phyloP scores from a whole-genome alignment of 92 coral and sea anemone genomes.

The Zoanthus sansibaricus region DNA sequence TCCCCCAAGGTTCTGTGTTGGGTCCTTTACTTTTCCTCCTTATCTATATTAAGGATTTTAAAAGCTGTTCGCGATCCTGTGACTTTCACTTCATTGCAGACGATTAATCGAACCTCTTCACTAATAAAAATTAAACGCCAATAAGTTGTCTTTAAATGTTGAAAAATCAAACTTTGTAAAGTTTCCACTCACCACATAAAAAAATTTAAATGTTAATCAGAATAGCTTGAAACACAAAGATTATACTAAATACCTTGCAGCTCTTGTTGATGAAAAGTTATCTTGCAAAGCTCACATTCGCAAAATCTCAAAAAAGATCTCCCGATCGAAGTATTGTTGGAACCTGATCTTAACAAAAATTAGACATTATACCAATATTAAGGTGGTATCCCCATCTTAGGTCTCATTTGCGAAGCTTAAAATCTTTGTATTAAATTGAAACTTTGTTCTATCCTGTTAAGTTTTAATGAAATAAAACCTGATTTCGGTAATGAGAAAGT shows the following conservation, averaged over 20 bases:
- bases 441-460: no score
- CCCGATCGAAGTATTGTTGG: background rate
- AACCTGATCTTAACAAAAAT: background rate
- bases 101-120: background rate
- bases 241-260: no score
- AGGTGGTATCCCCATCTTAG: background rate
- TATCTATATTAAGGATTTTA: no score
- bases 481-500: no score
- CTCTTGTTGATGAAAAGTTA: background rate
- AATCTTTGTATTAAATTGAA: no score
- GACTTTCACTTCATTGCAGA: background rate
- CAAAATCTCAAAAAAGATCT: background rate
- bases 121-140: background rate
- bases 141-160: background rate
- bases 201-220: background rate
- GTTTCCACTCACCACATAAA: background rate
- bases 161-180: background rate
- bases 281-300: slow-evolving; percentile 8
- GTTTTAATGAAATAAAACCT: no score
- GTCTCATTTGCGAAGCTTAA: no score
- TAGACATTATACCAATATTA: background rate
- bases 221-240: background rate
- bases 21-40: no score
- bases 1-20: no score
- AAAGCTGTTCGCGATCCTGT: background rate